Base-by-base conservation (phyloP, 1,140 invertebrate species). In the Amphibalanus amphitrite region DNA sequence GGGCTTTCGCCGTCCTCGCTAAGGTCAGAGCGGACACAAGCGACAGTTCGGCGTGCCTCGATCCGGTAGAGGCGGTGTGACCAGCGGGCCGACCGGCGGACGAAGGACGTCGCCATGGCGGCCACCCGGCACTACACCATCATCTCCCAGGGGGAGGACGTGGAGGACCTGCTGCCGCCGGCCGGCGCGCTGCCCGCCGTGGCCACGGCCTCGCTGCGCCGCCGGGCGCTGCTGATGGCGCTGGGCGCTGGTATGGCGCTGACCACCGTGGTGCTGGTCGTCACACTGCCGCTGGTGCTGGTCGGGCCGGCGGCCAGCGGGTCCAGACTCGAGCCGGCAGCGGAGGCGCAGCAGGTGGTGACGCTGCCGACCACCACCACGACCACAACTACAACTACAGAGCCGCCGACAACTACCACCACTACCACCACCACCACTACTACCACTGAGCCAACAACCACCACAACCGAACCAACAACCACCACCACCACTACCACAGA, bases 151-250 rank as follows among this genome's bases (percentile, higher is more conserved):
- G 65, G 26, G 23, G 65, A 67, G n/a, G 65, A 67, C 65, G n/a
- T 67, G n/a, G 65, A 67, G 26, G 65, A 67, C 26, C 76, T 85
- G 82, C 78, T 76, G 76, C 80, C 82, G 65, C 75, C 77, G 17
- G 79, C 80, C 69, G 84, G 84, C 29, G 47, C 47, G 10, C 1
- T 20, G 13, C 47, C 47, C 13, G 17, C 23, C 4, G 15, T 38
- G 33, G 47, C 47, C 10, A 8, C 13, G 23, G 47, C 47, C 6
- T 20, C 47, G 47, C 47, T 38, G 33, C 47, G 47, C 10, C 47
- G 6, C 13, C 47, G 47, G 10, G 47, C 47, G 10, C 6, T 59
- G 47, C 47, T 59, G 47, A 1, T 23, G 47, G 47, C 47, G 47
- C 47, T 59, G 47, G 1, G 10, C 10, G 47, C 17, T 20, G 47